These are phyloP conservation scores for Pterois miles DNA, from an alignment of 2,797 vertebrate species.

Conservation along the genomic window DNA sequence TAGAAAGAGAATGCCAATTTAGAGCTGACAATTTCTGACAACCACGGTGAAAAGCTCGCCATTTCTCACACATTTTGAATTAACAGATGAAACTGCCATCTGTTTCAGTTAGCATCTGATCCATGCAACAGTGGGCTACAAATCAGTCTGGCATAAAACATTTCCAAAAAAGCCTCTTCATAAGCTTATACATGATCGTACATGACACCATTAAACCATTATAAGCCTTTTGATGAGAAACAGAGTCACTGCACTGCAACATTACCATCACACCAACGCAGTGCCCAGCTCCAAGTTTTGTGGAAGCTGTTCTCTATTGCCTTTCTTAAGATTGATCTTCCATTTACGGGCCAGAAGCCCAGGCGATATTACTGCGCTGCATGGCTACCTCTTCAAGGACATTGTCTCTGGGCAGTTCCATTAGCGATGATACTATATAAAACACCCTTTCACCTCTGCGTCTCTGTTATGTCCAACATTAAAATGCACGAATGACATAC, in stretches of 20 bases:
- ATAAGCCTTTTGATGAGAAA: slow-evolving; percentile 58
- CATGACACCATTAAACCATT: slow-evolving; percentile 43
- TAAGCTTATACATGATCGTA: slow-evolving; percentile 37
- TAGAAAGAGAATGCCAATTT: slow-evolving; percentile 2
- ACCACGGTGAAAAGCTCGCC: neutral
- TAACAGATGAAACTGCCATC: slow-evolving; percentile 30
- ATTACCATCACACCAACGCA: slow-evolving; percentile 23
- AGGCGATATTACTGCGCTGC: slow-evolving; percentile 61
- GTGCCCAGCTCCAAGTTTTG: slow-evolving; percentile 43
- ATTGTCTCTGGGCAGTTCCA: slow-evolving; percentile 66
- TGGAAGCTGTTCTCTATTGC: slow-evolving; percentile 54
- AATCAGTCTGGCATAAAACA: slow-evolving; percentile 46
- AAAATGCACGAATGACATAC: slow-evolving; percentile 49
- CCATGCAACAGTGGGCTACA: slow-evolving; percentile 36
- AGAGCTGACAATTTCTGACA: neutral
- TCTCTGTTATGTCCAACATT: slow-evolving; percentile 48
- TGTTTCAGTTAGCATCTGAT: slow-evolving; percentile 40
- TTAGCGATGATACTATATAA: slow-evolving; percentile 67
- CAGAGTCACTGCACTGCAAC: slow-evolving; percentile 27
- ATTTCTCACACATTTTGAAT: slow-evolving; percentile 9
- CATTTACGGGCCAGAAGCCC: slow-evolving; percentile 68
- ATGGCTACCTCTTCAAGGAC: slow-evolving; percentile 77
- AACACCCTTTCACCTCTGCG: slow-evolving; percentile 26
- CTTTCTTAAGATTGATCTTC: slow-evolving; percentile 76
- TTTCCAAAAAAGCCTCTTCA: neutral